Evolutionary conservation across 2,113 vertebrate genomes (phyloP).

Genomic region (Chinchilla lanigera): DNA sequence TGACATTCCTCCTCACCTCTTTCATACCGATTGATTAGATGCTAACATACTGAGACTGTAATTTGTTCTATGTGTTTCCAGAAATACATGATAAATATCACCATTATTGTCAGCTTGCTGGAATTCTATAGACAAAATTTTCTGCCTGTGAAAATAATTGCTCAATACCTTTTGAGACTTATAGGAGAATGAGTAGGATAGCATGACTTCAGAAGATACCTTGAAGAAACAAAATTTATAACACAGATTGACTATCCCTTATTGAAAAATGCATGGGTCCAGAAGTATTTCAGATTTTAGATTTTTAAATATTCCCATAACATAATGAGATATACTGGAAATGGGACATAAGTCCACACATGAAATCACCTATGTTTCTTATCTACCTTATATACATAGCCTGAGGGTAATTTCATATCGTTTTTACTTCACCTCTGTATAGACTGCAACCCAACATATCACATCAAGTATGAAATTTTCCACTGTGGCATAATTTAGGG

Average conservation of each 20-base stretch:
- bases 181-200: background rate
- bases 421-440: background rate
- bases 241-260: background rate
- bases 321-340: background rate
- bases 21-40: conserved; percentile 1
- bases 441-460: background rate
- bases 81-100: conserved; percentile 1
- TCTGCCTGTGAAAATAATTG: background rate
- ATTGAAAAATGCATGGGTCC: background rate
- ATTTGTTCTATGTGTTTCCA: background rate
- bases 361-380: background rate
- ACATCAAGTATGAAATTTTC: background rate
- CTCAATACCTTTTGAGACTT: background rate
- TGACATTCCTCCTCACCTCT: background rate
- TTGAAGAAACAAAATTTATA: conserved; percentile 7
- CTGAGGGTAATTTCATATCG: background rate
- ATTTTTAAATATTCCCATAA: background rate
- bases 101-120: background rate
- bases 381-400: background rate
- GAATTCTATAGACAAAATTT: background rate
- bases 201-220: background rate
- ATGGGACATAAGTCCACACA: background rate
- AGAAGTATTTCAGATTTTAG: background rate
- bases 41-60: background rate
- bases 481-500: background rate